Conservation (phyloP, 2,797 vertebrate species). For the Xenops minutus region DNA sequence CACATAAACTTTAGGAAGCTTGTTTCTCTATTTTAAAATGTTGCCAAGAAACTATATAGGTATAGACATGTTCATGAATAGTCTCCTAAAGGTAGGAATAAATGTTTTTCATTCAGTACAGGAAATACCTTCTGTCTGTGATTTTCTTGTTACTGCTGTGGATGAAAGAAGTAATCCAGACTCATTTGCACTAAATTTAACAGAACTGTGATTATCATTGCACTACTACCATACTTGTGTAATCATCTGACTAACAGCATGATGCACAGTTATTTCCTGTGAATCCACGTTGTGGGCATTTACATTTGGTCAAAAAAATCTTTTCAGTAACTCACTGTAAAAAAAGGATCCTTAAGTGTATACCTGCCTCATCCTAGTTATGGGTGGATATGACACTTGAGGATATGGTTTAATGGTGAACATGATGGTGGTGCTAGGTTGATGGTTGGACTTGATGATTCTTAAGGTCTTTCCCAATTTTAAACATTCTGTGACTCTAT, state of each 20-base stretch:
- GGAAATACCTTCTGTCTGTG: constrained; percentile 13
- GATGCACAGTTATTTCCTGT: not conserved
- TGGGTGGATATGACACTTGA: not conserved
- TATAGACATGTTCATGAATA: not conserved
- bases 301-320: not conserved
- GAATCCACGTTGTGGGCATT: not conserved
- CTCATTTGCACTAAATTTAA: not conserved
- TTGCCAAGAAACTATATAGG: not conserved
- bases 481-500: not conserved
- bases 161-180: not conserved
- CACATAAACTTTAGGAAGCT: not conserved
- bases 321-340: not conserved
- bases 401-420: not conserved
- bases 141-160: not conserved
- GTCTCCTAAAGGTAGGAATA: not conserved
- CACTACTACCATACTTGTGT: not conserved
- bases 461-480: not conserved
- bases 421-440: not conserved
- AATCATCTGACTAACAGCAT: not conserved
- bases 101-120: not conserved
- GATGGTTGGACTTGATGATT: not conserved
- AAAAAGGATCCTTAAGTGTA: not conserved
- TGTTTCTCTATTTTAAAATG: not conserved
- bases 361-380: not conserved
- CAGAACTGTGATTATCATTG: not conserved